phyloP scores from a whole-genome alignment of 2,797 vertebrate genomes.

The Enteromius argenteus region DNA sequence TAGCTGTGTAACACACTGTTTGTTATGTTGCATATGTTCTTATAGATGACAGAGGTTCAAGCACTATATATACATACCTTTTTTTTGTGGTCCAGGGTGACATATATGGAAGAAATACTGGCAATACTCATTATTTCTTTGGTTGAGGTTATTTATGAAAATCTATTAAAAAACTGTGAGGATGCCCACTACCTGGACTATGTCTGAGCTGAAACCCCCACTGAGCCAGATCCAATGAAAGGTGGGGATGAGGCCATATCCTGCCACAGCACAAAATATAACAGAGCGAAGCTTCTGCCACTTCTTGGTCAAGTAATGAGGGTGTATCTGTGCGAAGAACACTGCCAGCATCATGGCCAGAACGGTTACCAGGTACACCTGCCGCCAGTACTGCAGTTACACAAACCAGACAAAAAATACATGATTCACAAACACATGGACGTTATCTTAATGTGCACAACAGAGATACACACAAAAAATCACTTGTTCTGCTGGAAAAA shows the following conservation, averaged over 20 bases:
- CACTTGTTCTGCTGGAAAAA: background rate
- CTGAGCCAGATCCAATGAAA: conserved; percentile 94
- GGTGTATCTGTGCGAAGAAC: conserved; percentile 96
- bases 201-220: conserved; percentile 85
- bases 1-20: conserved; percentile 18
- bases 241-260: conserved; percentile 90
- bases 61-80: too few species aligned
- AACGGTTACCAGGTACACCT: conserved; percentile 93
- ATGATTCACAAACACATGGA: background rate
- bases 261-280: conserved; percentile 90
- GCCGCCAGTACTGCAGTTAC: conserved; percentile 89
- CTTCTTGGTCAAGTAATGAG: conserved; percentile 92
- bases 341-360: conserved; percentile 93
- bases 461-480: conserved; percentile 35
- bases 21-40: conserved; percentile 32
- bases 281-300: conserved; percentile 90
- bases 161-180: background rate
- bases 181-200: conserved; percentile 86
- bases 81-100: too few species aligned
- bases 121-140: background rate
- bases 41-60: conserved; percentile 24
- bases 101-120: background rate
- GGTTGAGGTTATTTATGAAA: background rate
- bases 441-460: background rate
- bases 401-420: conserved; percentile 20